Conservation (phyloP, 2,113 vertebrate species). For the Enhydra lutris region DNA sequence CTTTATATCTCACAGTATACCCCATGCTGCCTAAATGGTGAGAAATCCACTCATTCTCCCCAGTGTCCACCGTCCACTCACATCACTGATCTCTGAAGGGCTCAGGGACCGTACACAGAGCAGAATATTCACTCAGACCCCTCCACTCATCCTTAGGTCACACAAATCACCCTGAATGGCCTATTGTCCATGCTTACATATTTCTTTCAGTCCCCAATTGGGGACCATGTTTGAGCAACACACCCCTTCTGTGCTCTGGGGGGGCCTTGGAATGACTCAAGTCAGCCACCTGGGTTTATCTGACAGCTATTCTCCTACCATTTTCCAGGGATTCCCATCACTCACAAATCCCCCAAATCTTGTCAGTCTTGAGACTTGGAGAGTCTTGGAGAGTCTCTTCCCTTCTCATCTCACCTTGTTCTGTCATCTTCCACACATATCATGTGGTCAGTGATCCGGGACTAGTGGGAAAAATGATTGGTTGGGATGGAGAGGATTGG, state of each 20-base stretch:
- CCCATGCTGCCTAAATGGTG: neutral
- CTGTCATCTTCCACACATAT: neutral
- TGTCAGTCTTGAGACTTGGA: neutral
- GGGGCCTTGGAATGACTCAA: neutral
- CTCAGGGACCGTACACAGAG: neutral
- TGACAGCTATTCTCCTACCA: neutral
- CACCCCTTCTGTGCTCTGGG: neutral
- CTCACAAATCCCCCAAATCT: neutral
- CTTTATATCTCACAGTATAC: neutral
- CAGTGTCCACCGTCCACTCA: neutral
- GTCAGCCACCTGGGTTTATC: neutral
- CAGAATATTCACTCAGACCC: neutral
- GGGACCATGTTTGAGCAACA: neutral
- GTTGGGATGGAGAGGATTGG: neutral
- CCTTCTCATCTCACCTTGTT: neutral
- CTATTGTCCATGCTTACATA: neutral
- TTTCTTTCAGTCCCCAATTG: neutral
- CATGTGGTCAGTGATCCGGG: neutral
- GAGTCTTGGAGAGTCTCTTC: neutral
- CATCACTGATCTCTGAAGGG: neutral
- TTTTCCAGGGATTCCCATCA: neutral
- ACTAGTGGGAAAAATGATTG: neutral
- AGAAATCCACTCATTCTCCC: neutral
- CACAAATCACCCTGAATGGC: neutral
- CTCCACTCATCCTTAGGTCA: neutral